These are phyloP conservation scores for Arrhamphus sclerolepis DNA, from an alignment of 2,797 vertebrate species.

Conservation along the genomic window DNA sequence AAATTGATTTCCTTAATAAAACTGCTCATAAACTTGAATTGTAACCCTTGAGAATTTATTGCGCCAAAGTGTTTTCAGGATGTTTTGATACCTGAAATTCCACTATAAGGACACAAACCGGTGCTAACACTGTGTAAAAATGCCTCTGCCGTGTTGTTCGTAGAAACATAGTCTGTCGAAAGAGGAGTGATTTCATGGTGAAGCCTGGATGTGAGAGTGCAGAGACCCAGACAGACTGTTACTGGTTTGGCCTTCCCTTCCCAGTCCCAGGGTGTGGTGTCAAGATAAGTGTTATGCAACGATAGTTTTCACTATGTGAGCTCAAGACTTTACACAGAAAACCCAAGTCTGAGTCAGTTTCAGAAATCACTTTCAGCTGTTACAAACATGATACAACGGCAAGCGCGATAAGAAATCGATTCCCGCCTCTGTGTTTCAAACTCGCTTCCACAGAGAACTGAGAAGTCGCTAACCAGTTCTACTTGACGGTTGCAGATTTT, in stretches of 20 bases:
- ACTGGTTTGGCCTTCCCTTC: conserved; percentile 57
- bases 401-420: conserved; percentile 27
- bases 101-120: conserved; percentile 5
- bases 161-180: conserved; percentile 14
- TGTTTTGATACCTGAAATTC: conserved; percentile 36
- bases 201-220: conserved; percentile 19
- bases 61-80: conserved; percentile 20
- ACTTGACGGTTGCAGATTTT: too few species aligned
- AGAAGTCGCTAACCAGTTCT: too few species aligned
- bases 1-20: conserved; percentile 62
- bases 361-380: conserved; percentile 60
- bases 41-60: conserved; percentile 21
- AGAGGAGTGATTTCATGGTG: conserved; percentile 22
- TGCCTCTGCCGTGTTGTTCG: background rate
- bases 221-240: conserved; percentile 59
- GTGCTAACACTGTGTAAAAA: background rate
- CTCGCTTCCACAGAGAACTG: background rate
- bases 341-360: conserved; percentile 70
- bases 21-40: conserved; percentile 28
- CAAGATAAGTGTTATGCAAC: conserved; percentile 78
- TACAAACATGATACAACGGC: conserved; percentile 49
- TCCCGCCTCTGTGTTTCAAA: conserved; percentile 30
- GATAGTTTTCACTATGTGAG: conserved; percentile 70
- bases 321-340: conserved; percentile 73
- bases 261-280: conserved; percentile 71